Base-by-base conservation (phyloP, 1,140 invertebrate genomes). In the Branchinecta lindahli region DNA sequence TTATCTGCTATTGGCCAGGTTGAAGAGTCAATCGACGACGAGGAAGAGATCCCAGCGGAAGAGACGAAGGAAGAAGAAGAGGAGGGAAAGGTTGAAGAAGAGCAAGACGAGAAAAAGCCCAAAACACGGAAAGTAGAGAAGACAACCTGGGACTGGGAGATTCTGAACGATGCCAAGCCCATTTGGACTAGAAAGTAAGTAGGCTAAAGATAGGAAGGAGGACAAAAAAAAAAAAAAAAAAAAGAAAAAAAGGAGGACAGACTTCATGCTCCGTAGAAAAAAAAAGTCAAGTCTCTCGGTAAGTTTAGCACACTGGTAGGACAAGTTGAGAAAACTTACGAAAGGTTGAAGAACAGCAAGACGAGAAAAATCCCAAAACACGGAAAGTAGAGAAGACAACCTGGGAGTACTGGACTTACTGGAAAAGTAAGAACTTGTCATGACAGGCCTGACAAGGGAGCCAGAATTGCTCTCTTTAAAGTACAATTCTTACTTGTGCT, bases 121-220 rank as follows among this genome's bases (percentile, higher is more conserved):
- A 96, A 97, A 79, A 91, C 92, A 7, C 96, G 93, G 80, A 94
- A 90, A 78, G 88, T 92, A 0, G 89, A 94, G 66, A 98, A 98
- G 77, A 99, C 96, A 0, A 86, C 94, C 6, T 98, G 94, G 93
- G 96, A 99, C 77, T 99, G 96, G 96, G 89, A 94, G 77, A 79
- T 95, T 18, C 84, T 99, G 73, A 99, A 99, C 79, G 89, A 96
- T 74, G 88, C 90, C 71, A 98, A 98, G 80, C 95, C 96, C 12
- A 94, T 98, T 78, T 98, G 96, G 96, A 96, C 92, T 3, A 83
- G 91, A 75, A 97, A 97, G 82, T 84, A 76, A 80, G 81, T 77
- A 44, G 8, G 9, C 47, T 9, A 9, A 52, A 52, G 47, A 52
- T n/a, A 52, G 47, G 47, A 9, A 52, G 9, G n/a, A 52, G n/a